Evolutionary conservation across 2,797 vertebrate species (phyloP).

Genomic region (Ceryle rudis): DNA sequence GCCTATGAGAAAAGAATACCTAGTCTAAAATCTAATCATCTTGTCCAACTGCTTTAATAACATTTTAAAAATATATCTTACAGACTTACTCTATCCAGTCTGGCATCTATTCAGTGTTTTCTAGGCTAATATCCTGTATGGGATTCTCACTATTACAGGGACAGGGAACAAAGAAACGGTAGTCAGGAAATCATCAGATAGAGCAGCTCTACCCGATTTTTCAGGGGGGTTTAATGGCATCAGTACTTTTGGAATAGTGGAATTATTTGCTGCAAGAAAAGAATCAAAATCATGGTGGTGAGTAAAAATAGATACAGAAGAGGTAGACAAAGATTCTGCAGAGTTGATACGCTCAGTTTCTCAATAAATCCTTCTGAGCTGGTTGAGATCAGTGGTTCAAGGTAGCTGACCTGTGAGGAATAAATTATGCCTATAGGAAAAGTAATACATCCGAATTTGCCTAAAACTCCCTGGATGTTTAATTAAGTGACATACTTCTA

Average conservation of each 20-base stretch:
- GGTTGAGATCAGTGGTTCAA: not conserved
- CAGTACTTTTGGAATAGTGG: not conserved
- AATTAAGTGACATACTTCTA: not conserved
- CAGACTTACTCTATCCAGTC: constrained; percentile 33
- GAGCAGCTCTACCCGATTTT: constrained; percentile 2
- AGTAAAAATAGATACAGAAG: constrained; percentile 19
- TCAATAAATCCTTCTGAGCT: not conserved
- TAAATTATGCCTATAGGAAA: not conserved
- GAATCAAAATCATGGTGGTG: not conserved
- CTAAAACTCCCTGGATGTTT: not conserved
- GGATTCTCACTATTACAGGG: not conserved
- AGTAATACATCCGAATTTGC: not conserved
- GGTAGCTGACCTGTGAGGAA: not conserved
- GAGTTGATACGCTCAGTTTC: constrained; percentile 6
- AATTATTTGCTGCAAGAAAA: constrained; percentile 14
- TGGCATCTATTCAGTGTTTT: constrained; percentile 44
- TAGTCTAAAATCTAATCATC: constrained; percentile 53
- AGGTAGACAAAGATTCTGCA: not conserved
- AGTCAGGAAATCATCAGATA: constrained; percentile 41
- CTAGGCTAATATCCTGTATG: constrained; percentile 57
- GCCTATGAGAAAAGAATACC: constrained; percentile 8
- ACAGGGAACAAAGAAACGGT: constrained; percentile 46
- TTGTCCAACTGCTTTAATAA: constrained; percentile 54
- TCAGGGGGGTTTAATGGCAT: not conserved
- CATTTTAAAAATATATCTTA: constrained; percentile 52